These are phyloP conservation scores for Cyrtodaria siliqua DNA, from an alignment of 2,888 invertebrate genomes.

Conservation along the genomic window DNA sequence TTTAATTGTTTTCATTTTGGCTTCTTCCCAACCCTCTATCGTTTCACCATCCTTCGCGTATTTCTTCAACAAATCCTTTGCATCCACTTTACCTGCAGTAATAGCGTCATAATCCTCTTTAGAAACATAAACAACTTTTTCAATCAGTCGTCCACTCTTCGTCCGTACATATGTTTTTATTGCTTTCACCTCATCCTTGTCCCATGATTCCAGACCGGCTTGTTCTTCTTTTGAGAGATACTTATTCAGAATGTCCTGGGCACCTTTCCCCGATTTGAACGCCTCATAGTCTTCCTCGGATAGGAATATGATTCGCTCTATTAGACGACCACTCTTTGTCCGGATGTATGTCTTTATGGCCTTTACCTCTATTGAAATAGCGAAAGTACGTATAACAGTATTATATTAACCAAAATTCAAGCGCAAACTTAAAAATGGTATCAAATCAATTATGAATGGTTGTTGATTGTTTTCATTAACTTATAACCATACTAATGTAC, in stretches of 20 bases:
- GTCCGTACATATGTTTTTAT: conserved; percentile 84
- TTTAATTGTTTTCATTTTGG: conserved; percentile 84
- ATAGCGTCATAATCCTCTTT: conserved; percentile 85
- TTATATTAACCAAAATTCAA: too few relatives aligned
- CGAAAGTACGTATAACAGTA: too few relatives aligned
- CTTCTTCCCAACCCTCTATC: conserved; percentile 84
- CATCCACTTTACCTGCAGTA: conserved; percentile 79
- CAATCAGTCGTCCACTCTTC: conserved; percentile 83
- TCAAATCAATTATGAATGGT: too few relatives aligned
- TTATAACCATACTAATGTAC: too few relatives aligned
- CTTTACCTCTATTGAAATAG: conserved; percentile 75
- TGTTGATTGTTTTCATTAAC: too few relatives aligned
- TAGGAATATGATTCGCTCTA: conserved; percentile 83
- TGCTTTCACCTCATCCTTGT: conserved; percentile 84
- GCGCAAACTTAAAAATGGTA: too few relatives aligned
- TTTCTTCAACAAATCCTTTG: conserved; percentile 79
- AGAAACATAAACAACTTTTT: conserved; percentile 83
- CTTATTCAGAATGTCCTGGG: conserved; percentile 75
- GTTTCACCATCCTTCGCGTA: conserved; percentile 79
- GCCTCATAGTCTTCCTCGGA: conserved; percentile 84
- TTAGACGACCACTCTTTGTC: conserved; percentile 84
- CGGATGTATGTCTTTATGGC: conserved; percentile 84
- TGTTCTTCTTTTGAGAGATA: conserved; percentile 84
- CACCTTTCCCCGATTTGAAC: conserved; percentile 82
- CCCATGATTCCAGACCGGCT: conserved; percentile 82